Evolutionary conservation across 92 coral and sea anemone genomes (phyloP).

Genomic region (Scolanthus callimorphus): DNA sequence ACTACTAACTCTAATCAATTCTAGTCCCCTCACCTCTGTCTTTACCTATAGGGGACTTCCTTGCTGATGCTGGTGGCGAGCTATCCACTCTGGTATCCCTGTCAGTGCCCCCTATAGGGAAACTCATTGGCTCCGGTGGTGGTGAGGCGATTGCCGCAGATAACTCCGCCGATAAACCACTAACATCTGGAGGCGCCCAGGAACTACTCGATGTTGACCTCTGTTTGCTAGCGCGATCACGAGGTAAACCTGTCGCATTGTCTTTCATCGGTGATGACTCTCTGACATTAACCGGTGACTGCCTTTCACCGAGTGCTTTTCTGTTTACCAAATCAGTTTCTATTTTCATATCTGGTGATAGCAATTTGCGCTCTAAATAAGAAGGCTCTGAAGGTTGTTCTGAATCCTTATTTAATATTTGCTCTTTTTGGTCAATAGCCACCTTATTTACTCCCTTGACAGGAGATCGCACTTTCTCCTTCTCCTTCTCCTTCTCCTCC

Average conservation of each 20-base stretch:
- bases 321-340: no score
- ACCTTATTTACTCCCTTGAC: background rate
- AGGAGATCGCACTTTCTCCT: background rate
- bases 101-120: conserved; percentile 1
- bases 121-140: conserved; percentile 59
- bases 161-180: conserved; percentile 51
- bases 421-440: no score
- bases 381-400: background rate
- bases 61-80: conserved; percentile 28
- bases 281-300: background rate
- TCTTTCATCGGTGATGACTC: background rate
- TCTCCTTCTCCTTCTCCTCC: background rate
- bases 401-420: no score
- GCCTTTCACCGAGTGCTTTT: background rate
- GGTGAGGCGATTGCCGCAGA: conserved; percentile 68
- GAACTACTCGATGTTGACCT: background rate
- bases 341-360: no score
- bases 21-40: conserved; percentile 68
- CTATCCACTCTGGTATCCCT: background rate
- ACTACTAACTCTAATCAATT: no score
- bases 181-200: conserved; percentile 19
- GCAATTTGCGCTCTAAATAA: background rate
- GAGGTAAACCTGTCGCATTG: background rate
- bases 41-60: conserved; percentile 50
- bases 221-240: background rate